Percentiles rank a stretch among this genome's conserved stretches.
These are phyloP conservation scores for Euclidia mi DNA, from an alignment of 2,888 invertebrate species.

Conservation along the genomic window DNA sequence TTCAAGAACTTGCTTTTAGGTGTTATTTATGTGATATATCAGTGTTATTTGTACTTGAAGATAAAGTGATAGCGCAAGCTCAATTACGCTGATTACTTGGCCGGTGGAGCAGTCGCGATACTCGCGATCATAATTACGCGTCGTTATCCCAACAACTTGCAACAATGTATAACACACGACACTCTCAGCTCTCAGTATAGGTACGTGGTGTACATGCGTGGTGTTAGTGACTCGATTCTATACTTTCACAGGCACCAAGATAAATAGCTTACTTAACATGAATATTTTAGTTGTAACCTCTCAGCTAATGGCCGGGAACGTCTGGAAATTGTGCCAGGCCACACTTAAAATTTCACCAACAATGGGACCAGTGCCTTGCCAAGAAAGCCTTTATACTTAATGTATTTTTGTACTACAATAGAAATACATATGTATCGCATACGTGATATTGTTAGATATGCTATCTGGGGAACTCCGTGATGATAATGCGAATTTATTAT, in stretches of 20 bases:
- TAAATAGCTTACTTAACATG: slow-evolving; percentile 10
- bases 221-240: not conserved
- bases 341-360: slow-evolving; percentile 13
- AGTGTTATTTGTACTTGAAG: too few relatives aligned
- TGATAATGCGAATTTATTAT: not conserved
- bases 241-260: slow-evolving; percentile 10
- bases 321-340: slow-evolving; percentile 1
- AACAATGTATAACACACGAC: too few relatives aligned
- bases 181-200: not conserved
- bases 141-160: too few relatives aligned
- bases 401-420: slow-evolving; percentile 11
- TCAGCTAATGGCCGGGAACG: slow-evolving; percentile 5
- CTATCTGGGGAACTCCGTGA: not conserved
- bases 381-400: slow-evolving; percentile 9
- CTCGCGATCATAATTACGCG: too few relatives aligned
- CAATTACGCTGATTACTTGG: too few relatives aligned
- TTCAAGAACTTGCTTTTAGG: too few relatives aligned
- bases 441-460: not conserved
- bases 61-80: not conserved
- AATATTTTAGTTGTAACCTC: slow-evolving; percentile 11
- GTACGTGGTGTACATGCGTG: not conserved
- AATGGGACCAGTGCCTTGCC: slow-evolving; percentile 6
- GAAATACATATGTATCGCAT: not conserved
- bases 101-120: too few relatives aligned
- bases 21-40: too few relatives aligned